Conservation (phyloP, 1,140 invertebrate species). For the Bemisia tabaci region DNA sequence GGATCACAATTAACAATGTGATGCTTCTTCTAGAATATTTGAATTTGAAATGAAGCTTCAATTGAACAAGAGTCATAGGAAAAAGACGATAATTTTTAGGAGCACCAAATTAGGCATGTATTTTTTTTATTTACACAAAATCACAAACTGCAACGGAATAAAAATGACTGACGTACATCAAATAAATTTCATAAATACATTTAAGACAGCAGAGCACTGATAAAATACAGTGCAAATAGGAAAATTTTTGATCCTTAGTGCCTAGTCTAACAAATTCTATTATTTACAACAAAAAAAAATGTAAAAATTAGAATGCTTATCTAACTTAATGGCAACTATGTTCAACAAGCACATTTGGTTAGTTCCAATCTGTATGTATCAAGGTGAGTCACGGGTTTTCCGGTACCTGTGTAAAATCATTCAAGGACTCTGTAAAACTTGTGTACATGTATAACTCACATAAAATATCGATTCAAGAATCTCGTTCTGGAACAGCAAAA, state of each 20-base stretch:
- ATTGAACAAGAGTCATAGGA: too few relatives aligned
- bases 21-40: too few relatives aligned
- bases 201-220: background rate
- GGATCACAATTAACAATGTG: too few relatives aligned
- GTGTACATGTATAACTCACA: background rate
- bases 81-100: too few relatives aligned
- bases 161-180: background rate
- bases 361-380: background rate
- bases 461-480: too few relatives aligned
- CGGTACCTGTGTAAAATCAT: background rate
- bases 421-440: background rate
- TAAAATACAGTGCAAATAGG: background rate
- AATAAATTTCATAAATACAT: background rate
- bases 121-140: background rate
- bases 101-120: background rate
- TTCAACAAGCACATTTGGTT: background rate
- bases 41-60: too few relatives aligned
- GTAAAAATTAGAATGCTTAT: background rate
- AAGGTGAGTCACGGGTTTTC: background rate
- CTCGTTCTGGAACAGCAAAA: too few relatives aligned
- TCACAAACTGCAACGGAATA: background rate
- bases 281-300: background rate
- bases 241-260: background rate
- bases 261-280: background rate
- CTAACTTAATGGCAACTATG: background rate